phyloP scores from a whole-genome alignment of 2,113 vertebrate species.

The Amphilophus citrinellus region DNA sequence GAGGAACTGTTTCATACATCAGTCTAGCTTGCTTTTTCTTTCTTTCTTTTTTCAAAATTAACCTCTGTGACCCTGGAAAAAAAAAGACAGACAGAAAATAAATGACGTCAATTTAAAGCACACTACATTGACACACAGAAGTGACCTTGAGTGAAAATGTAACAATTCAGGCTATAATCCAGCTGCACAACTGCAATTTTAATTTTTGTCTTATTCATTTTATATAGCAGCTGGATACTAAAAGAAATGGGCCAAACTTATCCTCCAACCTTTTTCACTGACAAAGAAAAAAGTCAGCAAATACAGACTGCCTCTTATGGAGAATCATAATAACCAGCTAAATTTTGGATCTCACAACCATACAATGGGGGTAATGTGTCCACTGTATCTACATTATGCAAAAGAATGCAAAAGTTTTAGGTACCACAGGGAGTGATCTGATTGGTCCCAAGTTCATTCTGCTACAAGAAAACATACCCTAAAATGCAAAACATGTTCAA shows the following conservation, averaged over 20 bases:
- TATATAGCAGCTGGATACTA: neutral
- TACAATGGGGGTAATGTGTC: neutral
- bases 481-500: no score
- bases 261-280: neutral
- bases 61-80: no score
- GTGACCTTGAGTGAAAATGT: no score
- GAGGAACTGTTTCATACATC: no score
- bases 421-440: neutral
- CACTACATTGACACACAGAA: no score
- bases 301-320: neutral
- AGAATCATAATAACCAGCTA: neutral
- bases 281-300: slow-evolving; percentile 1
- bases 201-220: neutral
- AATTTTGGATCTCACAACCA: neutral
- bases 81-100: no score
- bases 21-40: no score
- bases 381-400: neutral
- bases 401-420: neutral
- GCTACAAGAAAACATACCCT: no score
- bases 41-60: no score
- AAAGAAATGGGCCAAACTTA: neutral
- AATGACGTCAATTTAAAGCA: no score
- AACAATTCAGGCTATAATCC: neutral
- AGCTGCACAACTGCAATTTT: neutral
- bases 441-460: neutral